Conservation (phyloP, 2,888 invertebrate genomes). For the Linyphia triangularis region DNA sequence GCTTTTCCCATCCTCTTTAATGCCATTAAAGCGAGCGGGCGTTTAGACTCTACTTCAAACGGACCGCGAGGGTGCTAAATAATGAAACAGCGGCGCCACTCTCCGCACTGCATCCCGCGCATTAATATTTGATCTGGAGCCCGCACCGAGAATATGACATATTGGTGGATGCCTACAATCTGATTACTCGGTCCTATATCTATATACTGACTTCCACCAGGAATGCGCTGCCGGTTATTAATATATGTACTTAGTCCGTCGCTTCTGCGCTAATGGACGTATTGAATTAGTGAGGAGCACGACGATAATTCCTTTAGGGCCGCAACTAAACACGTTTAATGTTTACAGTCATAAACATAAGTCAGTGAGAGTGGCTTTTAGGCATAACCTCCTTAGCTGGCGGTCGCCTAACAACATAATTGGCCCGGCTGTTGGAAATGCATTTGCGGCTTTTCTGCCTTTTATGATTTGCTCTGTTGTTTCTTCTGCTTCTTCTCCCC, state of each 20-base stretch:
- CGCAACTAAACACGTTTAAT: slow-evolving; percentile 74
- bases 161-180: slow-evolving; percentile 66
- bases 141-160: slow-evolving; percentile 69
- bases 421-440: slow-evolving; percentile 53
- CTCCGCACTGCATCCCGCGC: slow-evolving; percentile 1
- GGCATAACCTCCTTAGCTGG: slow-evolving; percentile 73
- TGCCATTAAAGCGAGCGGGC: slow-evolving; percentile 73
- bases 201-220: slow-evolving; percentile 16
- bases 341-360: slow-evolving; percentile 76
- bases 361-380: slow-evolving; percentile 74
- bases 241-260: slow-evolving; percentile 73
- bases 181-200: slow-evolving; percentile 61
- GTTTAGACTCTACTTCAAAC: slow-evolving; percentile 74
- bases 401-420: slow-evolving; percentile 73
- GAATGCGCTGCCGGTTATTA: slow-evolving; percentile 59
- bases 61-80: slow-evolving; percentile 70
- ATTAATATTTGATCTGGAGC: slow-evolving; percentile 72
- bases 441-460: slow-evolving; percentile 58
- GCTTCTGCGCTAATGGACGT: slow-evolving; percentile 71
- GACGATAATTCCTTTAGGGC: slow-evolving; percentile 74
- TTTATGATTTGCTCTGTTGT: slow-evolving; percentile 59
- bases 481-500: background rate
- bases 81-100: slow-evolving; percentile 63
- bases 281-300: slow-evolving; percentile 73
- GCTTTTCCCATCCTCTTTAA: slow-evolving; percentile 45